Conservation (phyloP, 30 jellyfish, hydroid and myxozoan species). For the Turritopsis rubra region DNA sequence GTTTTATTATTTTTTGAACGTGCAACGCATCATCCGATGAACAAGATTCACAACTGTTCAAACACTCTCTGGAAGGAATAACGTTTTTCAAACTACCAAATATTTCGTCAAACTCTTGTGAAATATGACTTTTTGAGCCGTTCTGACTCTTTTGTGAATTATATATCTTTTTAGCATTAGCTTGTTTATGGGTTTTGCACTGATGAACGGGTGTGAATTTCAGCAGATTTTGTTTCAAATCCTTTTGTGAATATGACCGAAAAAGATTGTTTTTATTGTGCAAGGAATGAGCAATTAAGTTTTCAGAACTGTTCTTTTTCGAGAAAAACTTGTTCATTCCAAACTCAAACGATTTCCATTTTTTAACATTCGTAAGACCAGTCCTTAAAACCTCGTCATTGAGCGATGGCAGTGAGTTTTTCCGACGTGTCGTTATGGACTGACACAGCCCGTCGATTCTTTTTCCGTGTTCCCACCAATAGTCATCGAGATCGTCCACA, state of each 20-base stretch:
- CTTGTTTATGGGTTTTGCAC: background rate
- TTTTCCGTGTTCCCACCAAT: conserved; percentile 17
- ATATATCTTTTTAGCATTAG: background rate
- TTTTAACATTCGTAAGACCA: background rate
- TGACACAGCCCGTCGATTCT: conserved; percentile 3
- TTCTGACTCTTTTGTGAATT: background rate
- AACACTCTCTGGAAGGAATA: background rate
- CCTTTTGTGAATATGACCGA: background rate
- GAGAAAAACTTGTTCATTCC: background rate
- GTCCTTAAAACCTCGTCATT: background rate
- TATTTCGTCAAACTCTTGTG: conserved; percentile 10
- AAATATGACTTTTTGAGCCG: background rate
- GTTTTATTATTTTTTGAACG: background rate
- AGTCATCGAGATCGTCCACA: background rate
- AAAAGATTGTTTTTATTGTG: background rate
- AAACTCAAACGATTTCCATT: conserved; percentile 6
- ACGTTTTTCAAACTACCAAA: background rate
- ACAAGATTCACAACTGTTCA: background rate
- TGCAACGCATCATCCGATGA: background rate
- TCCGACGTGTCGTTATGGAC: conserved; percentile 13
- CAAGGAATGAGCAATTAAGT: background rate
- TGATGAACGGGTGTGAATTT: background rate
- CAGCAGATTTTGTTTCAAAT: background rate
- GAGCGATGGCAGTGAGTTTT: background rate
- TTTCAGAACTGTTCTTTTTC: background rate